These are phyloP conservation scores for Drosophila mojavensis DNA, from an alignment of 1,140 invertebrate species.

Conservation along the genomic window DNA sequence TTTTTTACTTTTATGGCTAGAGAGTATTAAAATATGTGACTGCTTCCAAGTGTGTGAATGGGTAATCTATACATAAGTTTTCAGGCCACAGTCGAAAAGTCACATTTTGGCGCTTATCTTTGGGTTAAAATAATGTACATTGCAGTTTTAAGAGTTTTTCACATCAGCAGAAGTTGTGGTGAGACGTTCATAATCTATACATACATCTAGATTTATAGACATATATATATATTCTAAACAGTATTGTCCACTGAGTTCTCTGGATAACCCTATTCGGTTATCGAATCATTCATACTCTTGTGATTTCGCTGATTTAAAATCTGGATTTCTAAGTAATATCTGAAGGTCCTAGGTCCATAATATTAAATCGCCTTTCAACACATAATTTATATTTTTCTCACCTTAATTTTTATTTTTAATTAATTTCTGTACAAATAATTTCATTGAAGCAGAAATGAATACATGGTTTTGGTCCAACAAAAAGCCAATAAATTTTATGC, in stretches of 20 bases:
- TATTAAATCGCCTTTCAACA: neutral
- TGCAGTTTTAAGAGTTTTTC: conserved; percentile 32
- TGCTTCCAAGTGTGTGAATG: conserved; percentile 31
- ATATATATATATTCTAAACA: too few relatives aligned
- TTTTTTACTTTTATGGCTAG: neutral
- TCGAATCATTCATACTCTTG: too few relatives aligned
- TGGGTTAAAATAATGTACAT: conserved; percentile 55
- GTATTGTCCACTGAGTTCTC: too few relatives aligned
- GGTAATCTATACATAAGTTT: conserved; percentile 67
- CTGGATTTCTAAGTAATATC: too few relatives aligned
- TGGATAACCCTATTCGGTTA: too few relatives aligned
- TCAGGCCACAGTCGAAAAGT: conserved; percentile 67
- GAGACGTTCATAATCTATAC: conserved; percentile 26
- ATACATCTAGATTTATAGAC: too few relatives aligned
- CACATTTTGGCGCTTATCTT: conserved; percentile 75
- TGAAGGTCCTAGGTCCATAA: too few relatives aligned
- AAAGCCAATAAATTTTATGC: conserved; percentile 75
- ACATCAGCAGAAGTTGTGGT: conserved; percentile 6
- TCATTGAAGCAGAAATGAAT: conserved; percentile 4
- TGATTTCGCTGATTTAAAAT: too few relatives aligned
- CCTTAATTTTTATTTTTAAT: conserved; percentile 44
- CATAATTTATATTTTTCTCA: neutral
- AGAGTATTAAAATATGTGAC: conserved; percentile 33
- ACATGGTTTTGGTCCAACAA: conserved; percentile 12
- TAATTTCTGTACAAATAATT: conserved; percentile 31